Evolutionary conservation across 2,113 vertebrate species (phyloP), one percentile per base, ranked within the genome.

Genomic region (Pterocles burchelli): DNA sequence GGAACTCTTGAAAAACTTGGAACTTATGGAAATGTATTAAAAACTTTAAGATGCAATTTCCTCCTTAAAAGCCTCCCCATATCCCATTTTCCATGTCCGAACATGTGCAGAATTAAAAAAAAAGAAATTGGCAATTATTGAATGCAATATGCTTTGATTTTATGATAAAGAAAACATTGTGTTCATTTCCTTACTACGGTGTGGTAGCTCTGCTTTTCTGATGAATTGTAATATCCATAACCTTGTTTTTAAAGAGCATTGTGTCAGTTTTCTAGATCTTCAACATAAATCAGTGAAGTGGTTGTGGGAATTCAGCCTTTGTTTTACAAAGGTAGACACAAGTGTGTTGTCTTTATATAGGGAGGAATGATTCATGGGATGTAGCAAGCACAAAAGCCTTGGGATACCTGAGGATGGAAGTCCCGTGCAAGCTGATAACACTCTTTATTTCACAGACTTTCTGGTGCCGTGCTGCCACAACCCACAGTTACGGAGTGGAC

Each of bases 1-100:
- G 75, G 55, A 91, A 89, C 59, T 91, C 66, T 85, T 94, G 76
- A 94, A 94, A 93, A 93, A 45, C 75, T 89, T 93, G 43, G 54
- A 96, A 87, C 68, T 79, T 92, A 72, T 29, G 52, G 86, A 96
- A 95, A 92, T 76, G 78, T 46, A 89, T 89, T 92, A 81, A 95
- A 96, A 89, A 78, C 49, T 80, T 95, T 81, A 95, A 93, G 54
- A 85, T 72, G 76, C 68, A 94, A 92, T 96, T 96, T 93, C 91
- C 92, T 93, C n/a, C 72, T 93, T 81, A 90, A 94, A 94, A 90
- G 61, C 59, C 15, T 96, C 31, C 41, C 31, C 46, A 41, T 41
- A 66, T 45, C 36, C 41, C 78, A 58, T 92, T 94, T 96, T 97
- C 90, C 76, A 79, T 89, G 57, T 84, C 46, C 45, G 73, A 92